Evolutionary conservation across 1,140 invertebrate species (phyloP).

Genomic region (Varroa destructor): DNA sequence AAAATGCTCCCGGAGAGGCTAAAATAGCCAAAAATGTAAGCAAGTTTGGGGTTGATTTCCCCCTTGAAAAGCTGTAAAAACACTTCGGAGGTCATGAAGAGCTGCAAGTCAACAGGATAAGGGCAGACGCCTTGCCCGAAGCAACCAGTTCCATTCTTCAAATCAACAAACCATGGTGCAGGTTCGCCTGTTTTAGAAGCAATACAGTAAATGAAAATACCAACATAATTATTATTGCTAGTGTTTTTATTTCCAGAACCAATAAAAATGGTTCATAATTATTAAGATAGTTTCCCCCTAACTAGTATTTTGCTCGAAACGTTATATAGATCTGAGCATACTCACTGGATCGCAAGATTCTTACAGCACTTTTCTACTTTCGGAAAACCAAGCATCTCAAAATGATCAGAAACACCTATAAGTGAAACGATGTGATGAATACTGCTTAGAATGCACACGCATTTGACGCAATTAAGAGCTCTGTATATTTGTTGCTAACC

Average conservation of each 20-base stretch:
- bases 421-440: neutral
- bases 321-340: no score
- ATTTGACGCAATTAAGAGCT: neutral
- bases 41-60: constrained; percentile 26
- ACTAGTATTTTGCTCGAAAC: neutral
- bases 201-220: neutral
- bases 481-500: constrained; percentile 12
- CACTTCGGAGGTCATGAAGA: constrained; percentile 19
- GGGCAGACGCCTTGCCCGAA: constrained; percentile 19
- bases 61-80: constrained; percentile 26
- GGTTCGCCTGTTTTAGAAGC: constrained; percentile 1
- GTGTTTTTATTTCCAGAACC: neutral
- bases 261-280: neutral
- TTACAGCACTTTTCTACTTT: neutral
- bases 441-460: neutral
- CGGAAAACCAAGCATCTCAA: neutral
- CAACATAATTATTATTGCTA: neutral
- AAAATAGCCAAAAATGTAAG: constrained; percentile 20
- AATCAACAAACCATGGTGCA: constrained; percentile 19
- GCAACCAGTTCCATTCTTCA: constrained; percentile 9
- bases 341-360: no score
- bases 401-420: neutral
- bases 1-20: constrained; percentile 16
- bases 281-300: neutral
- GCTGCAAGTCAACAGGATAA: neutral